Evolutionary conservation across 2,113 vertebrate species (phyloP), one percentile per base, ranked within the genome.

Genomic region (Peucedramus taeniatus): DNA sequence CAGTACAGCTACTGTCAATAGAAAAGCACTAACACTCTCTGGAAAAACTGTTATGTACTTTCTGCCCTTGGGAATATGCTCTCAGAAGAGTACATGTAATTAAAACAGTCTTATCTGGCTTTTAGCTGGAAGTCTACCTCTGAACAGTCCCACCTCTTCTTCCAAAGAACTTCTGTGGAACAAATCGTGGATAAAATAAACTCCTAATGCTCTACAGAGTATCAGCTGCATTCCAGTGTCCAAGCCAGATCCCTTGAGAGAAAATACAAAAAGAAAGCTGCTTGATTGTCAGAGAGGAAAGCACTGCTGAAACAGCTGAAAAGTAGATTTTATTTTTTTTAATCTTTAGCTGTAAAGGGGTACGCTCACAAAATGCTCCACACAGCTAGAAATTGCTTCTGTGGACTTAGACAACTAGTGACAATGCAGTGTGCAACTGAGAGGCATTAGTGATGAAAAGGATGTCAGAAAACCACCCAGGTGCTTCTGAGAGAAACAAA

Each of bases 151-250:
- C 82, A 95, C 12, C 19, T 93, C 78, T 61, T 91, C 87, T 76
- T 95, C 91, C 90, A 91, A 85, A 95, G 53, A 94, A 87, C 53
- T 94, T 68, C 57, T n/a, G 57, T 72, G 75, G 89, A 94, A 91
- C 59, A 85, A 93, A 83, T 15, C 0, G 0, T 44, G 71, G 79
- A 66, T 70, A 70, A 94, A 76, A 76, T 27, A 68, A 91, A 83
- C 39, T 80, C 75, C 39, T 44, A 93, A n/a, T 26, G 26, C 47
- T 93, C 79, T 92, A 93, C 63, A 88, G 50, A 91, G 66, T 45
- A 85, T 53, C 87, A 82, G 69, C 66, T 83, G 82, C 71, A 91
- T 66, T 90, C 84, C 96, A 87, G 35, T 15, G 24, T 71, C 83
- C 86, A 83, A 92, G 79, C n/a, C 85, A 90, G 75, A 88, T 40